A percentile compares a stretch with the other conserved stretches of the same genome.
Evolutionary conservation across 2,888 invertebrate species (phyloP).

Genomic region (Limnephilus lunatus): DNA sequence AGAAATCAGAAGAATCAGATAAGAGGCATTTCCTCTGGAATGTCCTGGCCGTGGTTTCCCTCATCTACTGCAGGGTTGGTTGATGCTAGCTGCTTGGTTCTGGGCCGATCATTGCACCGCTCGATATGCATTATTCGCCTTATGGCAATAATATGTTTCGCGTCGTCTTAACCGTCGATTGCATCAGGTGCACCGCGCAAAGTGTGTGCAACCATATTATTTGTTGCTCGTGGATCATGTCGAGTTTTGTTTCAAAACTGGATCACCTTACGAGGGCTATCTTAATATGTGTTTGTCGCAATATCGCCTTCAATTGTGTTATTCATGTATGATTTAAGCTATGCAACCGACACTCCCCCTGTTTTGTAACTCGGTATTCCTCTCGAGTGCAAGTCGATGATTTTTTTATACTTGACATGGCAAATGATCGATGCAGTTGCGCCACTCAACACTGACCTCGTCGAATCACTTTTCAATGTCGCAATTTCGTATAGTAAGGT

Average conservation of each 20-base stretch:
- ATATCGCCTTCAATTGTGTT: constrained; percentile 48
- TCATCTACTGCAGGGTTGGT: not conserved
- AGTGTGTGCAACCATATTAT: constrained; percentile 50
- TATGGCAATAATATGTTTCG: constrained; percentile 23
- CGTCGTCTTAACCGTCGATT: constrained; percentile 34
- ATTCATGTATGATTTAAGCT: not conserved
- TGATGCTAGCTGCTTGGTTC: not conserved
- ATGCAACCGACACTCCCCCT: constrained; percentile 5
- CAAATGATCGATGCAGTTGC: constrained; percentile 30
- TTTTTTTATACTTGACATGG: constrained; percentile 16
- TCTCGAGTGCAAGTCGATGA: constrained; percentile 67
- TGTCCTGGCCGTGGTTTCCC: not conserved
- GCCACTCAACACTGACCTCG: constrained; percentile 42
- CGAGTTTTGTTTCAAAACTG: constrained; percentile 63
- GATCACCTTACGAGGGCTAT: constrained; percentile 60
- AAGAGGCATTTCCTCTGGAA: constrained; percentile 21
- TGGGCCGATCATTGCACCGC: not conserved
- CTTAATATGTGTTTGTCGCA: constrained; percentile 54
- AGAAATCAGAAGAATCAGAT: not conserved
- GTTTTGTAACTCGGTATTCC: constrained; percentile 63
- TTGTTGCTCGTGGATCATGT: constrained; percentile 57
- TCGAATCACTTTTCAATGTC: constrained; percentile 47
- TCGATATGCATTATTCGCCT: constrained; percentile 18
- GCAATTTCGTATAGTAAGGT: not conserved
- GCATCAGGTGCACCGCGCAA: constrained; percentile 49